Evolutionary conservation across 2,888 invertebrate genomes (phyloP), one percentile per base, ranked within the genome.

Genomic region (Thymelicus lineola): DNA sequence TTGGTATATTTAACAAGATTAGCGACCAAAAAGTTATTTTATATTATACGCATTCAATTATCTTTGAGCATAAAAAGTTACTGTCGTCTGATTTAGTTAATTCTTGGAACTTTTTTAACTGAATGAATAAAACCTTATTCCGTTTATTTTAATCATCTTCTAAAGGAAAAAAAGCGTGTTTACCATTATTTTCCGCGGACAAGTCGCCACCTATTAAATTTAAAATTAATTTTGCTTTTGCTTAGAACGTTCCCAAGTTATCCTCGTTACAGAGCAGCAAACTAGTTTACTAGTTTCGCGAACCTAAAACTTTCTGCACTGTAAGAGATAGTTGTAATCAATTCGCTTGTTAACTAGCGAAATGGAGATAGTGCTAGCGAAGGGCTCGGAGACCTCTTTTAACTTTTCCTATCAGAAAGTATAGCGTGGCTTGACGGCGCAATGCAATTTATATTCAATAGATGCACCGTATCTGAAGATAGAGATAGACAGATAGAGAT

Each of bases 391-490:
- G 20, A 53, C 66, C 59, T 60, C 35, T 67, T 60, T 60, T 45
- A 67, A 61, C 61, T 67, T 67, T 50, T 67, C 55, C 55, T 61
- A 67, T 67, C 61, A 55, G 61, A 61, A 67, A 67, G 61, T 67
- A 61, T 53, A 50, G 9, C 66, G 57, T 59, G 59, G 53, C 50
- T 61, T 38, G 53, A 67, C 67, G 67, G 36, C 45, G 28, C 45
- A 61, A 67, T 60, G 60, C 60, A 67, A 67, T 67, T 67, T 67
- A 67, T 67, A 67, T 67, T 67, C 61, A 67, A 67, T 38, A 61
- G 60, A 67, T 61, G 67, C 67, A 12, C 50, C 42, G 60, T 66
- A 66, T 60, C 59, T 50, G 7, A 42, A 28, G 42, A 48, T 20
- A 66, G 36, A 60, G 66, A 66, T 45, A 66, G 50, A 59, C 57